These are phyloP conservation scores for Patella depressa DNA, from an alignment of 2,888 invertebrate species.

Conservation along the genomic window DNA sequence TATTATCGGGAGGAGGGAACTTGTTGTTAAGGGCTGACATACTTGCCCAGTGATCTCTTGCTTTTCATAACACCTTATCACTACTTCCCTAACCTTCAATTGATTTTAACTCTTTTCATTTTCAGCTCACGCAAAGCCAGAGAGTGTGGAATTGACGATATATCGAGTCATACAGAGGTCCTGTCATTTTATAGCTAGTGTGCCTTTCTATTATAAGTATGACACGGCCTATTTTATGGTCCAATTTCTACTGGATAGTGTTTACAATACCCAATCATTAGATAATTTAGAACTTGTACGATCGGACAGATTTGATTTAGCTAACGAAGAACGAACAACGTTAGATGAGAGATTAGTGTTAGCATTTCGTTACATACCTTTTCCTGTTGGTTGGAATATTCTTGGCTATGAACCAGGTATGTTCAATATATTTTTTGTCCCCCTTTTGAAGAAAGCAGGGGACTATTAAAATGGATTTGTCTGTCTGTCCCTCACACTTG, in stretches of 20 bases:
- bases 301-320: too few species aligned
- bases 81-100: too few species aligned
- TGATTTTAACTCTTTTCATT: neutral
- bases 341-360: neutral
- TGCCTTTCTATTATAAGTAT: neutral
- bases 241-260: slow-evolving; percentile 2
- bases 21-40: too few species aligned
- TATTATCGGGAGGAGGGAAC: too few species aligned
- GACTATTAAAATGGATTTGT: too few species aligned
- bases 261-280: neutral
- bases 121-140: neutral
- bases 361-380: neutral
- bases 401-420: neutral
- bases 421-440: neutral
- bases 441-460: too few species aligned
- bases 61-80: too few species aligned
- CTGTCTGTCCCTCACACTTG: too few species aligned
- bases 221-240: neutral
- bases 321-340: neutral
- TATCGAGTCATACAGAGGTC: neutral
- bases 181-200: neutral
- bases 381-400: neutral
- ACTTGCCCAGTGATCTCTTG: too few species aligned
- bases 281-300: neutral
- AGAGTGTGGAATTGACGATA: slow-evolving; percentile 4